A percentile compares a stretch with the other conserved stretches of the same genome.
These are phyloP conservation scores for Centrocercus urophasianus DNA, from an alignment of 2,113 vertebrate species.

Conservation along the genomic window DNA sequence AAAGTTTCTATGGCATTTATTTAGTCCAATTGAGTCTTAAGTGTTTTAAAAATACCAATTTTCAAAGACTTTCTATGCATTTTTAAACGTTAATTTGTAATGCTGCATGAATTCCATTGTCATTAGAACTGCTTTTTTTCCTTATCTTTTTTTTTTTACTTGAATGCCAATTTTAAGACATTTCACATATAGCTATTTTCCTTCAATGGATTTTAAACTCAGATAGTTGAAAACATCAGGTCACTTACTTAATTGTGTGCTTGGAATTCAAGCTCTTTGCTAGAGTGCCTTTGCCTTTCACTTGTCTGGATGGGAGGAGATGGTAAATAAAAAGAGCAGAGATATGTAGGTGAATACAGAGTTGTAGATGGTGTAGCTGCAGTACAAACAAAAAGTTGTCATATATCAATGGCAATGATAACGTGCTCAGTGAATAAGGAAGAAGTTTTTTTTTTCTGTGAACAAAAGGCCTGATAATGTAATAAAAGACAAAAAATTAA, in stretches of 20 bases:
- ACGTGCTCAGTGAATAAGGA: not conserved
- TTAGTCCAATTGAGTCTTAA: not conserved
- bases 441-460: not conserved
- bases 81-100: not conserved
- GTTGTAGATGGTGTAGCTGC: not conserved
- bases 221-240: not conserved
- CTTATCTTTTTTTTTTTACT: not conserved
- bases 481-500: not conserved
- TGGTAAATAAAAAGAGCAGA: not conserved
- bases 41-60: not conserved
- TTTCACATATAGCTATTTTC: not conserved
- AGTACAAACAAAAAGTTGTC: not conserved
- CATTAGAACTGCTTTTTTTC: not conserved
- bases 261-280: not conserved
- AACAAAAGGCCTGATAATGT: not conserved
- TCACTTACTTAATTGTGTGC: not conserved
- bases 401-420: accelerated
- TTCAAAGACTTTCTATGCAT: not conserved
- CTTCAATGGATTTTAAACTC: not conserved
- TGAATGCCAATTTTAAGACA: not conserved
- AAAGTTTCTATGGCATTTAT: not conserved
- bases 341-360: not conserved
- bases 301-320: not conserved
- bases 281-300: not conserved
- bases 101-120: not conserved